Conservation (phyloP, 2,888 invertebrate species). For the Cheilosia pagana region DNA sequence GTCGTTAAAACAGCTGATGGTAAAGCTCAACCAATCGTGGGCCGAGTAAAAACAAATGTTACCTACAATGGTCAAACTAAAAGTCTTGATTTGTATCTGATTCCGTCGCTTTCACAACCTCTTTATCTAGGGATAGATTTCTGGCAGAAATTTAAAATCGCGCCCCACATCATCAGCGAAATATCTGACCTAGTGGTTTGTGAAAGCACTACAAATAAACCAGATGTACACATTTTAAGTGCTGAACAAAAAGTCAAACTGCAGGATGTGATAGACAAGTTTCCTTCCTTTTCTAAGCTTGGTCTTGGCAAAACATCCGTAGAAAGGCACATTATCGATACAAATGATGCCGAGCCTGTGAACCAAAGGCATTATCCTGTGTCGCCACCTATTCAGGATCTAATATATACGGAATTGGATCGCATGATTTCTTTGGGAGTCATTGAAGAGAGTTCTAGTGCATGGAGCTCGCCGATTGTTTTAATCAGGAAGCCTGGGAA, state of each 20-base stretch:
- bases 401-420: slow-evolving; percentile 13
- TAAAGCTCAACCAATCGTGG: neutral
- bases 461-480: slow-evolving; percentile 15
- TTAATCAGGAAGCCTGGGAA: slow-evolving; percentile 1
- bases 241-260: neutral
- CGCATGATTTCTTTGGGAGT: slow-evolving; percentile 20
- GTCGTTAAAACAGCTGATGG: neutral
- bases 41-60: neutral
- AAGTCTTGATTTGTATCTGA: neutral
- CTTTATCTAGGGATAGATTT: slow-evolving; percentile 8
- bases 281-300: slow-evolving; percentile 4
- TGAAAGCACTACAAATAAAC: neutral
- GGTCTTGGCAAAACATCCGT: slow-evolving; percentile 27
- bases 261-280: neutral
- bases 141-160: slow-evolving; percentile 12
- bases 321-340: slow-evolving; percentile 14
- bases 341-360: slow-evolving; percentile 1
- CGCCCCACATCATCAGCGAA: neutral
- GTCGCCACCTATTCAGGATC: neutral
- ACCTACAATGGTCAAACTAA: neutral
- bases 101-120: neutral
- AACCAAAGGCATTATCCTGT: slow-evolving; percentile 18
- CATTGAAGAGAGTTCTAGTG: slow-evolving; percentile 16
- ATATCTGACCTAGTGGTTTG: neutral
- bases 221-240: neutral